Percentiles rank a stretch among this genome's conserved stretches.
Conservation (phyloP, 2,113 vertebrate species). For the Macheiramphus alcinus region DNA sequence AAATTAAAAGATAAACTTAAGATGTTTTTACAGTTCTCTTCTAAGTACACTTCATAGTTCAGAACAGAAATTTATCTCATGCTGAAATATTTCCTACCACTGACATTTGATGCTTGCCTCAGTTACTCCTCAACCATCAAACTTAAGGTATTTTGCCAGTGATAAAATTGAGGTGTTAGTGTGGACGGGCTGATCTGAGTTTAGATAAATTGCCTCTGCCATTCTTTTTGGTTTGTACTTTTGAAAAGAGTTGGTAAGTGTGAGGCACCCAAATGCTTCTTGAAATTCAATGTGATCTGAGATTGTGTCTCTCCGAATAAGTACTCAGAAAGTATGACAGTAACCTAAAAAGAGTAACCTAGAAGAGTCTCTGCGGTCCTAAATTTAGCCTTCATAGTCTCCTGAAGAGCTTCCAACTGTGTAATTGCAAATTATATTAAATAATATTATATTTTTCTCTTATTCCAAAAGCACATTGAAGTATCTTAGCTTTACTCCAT, state of each 20-base stretch:
- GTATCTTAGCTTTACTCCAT: background rate
- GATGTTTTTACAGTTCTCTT: conserved; percentile 22
- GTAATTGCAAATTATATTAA: background rate
- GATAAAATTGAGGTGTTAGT: background rate
- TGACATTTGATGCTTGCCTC: conserved; percentile 17
- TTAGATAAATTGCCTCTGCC: background rate
- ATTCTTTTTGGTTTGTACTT: background rate
- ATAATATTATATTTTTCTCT: background rate
- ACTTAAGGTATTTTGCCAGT: background rate
- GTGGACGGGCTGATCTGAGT: background rate
- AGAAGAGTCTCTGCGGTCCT: background rate
- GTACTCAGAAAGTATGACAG: background rate
- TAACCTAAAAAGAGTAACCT: background rate
- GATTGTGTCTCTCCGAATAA: background rate
- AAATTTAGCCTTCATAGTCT: background rate
- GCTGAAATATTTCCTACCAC: conserved; percentile 40
- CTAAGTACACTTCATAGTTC: conserved; percentile 27
- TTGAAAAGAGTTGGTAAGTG: background rate
- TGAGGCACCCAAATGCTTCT: background rate
- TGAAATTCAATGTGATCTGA: background rate
- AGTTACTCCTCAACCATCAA: background rate
- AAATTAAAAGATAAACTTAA: conserved; percentile 40
- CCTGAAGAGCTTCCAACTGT: background rate
- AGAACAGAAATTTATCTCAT: conserved; percentile 44
- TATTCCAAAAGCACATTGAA: background rate